These are phyloP conservation scores for Drosophila prolongata DNA, from an alignment of 2,888 invertebrate genomes.

Conservation along the genomic window DNA sequence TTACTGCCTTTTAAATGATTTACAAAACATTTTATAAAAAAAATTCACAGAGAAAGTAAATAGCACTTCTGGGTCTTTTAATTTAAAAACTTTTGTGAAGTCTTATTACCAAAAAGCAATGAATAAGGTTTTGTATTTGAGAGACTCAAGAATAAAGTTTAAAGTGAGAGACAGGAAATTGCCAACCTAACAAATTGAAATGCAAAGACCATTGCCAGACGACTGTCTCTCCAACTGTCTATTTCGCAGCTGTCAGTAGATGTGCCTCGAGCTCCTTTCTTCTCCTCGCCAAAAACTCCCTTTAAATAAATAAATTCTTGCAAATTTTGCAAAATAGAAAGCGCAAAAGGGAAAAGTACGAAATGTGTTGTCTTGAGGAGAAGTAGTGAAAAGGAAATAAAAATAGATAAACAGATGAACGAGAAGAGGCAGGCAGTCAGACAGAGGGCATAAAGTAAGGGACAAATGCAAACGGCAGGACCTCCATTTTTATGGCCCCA, in stretches of 20 bases:
- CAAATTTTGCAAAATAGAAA: constrained; percentile 47
- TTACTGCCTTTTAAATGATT: not conserved
- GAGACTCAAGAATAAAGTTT: constrained; percentile 3
- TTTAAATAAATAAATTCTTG: constrained; percentile 63
- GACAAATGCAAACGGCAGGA: constrained; percentile 63
- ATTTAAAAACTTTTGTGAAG: constrained; percentile 21
- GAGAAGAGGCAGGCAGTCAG: constrained; percentile 13
- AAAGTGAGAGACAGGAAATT: constrained; percentile 3
- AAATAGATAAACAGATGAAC: constrained; percentile 36
- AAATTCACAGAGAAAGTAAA: not conserved
- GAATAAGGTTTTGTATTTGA: not conserved
- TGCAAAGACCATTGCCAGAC: constrained; percentile 60
- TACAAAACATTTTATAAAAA: not conserved
- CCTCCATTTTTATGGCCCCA: constrained; percentile 61
- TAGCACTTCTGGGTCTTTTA: constrained; percentile 13
- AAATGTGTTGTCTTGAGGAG: constrained; percentile 41
- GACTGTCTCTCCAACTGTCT: constrained; percentile 50
- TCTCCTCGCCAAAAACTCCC: not conserved
- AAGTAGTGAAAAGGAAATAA: constrained; percentile 36
- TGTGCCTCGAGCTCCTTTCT: constrained; percentile 2
- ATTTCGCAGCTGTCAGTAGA: constrained; percentile 12
- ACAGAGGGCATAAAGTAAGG: constrained; percentile 31
- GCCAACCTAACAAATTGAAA: constrained; percentile 62
- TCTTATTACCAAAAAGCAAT: constrained; percentile 23
- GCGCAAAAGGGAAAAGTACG: constrained; percentile 28